Evolutionary conservation across 2,888 invertebrate genomes (phyloP).

Genomic region (Eupithecia dodoneata): DNA sequence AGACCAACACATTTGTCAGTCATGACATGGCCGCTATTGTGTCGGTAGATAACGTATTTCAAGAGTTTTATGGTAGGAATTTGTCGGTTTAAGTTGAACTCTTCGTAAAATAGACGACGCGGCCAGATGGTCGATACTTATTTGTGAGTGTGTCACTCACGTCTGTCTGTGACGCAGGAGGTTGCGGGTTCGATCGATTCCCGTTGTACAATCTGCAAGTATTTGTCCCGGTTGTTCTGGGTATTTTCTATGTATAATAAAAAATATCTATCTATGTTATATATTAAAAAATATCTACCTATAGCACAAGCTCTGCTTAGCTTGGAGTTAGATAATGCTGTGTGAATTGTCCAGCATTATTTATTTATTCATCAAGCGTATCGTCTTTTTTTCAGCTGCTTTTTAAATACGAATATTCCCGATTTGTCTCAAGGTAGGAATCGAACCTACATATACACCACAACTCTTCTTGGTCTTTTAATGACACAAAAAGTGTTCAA

Average conservation of each 20-base stretch:
- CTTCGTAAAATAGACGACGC: neutral
- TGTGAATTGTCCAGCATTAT: too few species aligned
- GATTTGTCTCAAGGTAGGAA: neutral
- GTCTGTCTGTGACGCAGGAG: too few species aligned
- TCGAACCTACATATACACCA: neutral
- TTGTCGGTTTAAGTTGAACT: neutral
- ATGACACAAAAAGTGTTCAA: neutral
- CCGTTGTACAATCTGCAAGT: too few species aligned
- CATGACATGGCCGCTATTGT: constrained; percentile 13
- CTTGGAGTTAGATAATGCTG: too few species aligned
- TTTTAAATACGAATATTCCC: neutral
- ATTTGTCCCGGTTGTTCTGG: too few species aligned
- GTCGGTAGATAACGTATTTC: constrained; percentile 13
- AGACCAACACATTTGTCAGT: constrained; percentile 29
- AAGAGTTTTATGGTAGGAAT: constrained; percentile 7
- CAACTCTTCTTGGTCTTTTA: neutral
- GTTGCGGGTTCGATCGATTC: too few species aligned
- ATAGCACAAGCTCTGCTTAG: too few species aligned
- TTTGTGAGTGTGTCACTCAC: neutral
- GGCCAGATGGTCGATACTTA: neutral
- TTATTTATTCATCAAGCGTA: too few species aligned
- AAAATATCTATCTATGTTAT: too few species aligned
- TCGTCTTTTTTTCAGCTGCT: too few species aligned
- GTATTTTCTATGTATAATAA: too few species aligned
- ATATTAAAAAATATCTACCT: too few species aligned